Conservation (phyloP, 2,888 invertebrate species). For the Hydriomena furcata region DNA sequence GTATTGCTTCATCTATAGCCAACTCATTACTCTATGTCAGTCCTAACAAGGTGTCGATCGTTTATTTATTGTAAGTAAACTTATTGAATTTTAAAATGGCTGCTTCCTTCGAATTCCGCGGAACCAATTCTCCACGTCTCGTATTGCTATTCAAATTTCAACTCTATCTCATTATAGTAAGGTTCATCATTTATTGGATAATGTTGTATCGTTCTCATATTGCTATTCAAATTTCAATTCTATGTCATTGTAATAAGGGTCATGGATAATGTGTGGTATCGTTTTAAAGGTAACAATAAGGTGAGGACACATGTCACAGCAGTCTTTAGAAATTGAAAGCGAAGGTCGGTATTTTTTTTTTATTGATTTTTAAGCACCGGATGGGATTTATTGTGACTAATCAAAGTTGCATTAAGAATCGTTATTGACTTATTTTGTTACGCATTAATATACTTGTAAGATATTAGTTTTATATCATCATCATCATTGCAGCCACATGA, state of each 20-base stretch:
- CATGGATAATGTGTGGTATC: not conserved
- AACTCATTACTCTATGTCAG: conserved; percentile 50
- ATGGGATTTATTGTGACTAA: conserved; percentile 18
- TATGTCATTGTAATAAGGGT: conserved; percentile 23
- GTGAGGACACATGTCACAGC: conserved; percentile 47
- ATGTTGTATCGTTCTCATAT: not conserved
- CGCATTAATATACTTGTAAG: too few species aligned
- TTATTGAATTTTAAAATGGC: conserved; percentile 69
- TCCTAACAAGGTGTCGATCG: conserved; percentile 66
- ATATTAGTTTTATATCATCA: too few species aligned
- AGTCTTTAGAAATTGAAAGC: conserved; percentile 44
- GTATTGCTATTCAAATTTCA: conserved; percentile 25
- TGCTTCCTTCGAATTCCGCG: conserved; percentile 47
- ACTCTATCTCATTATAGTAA: conserved; percentile 32
- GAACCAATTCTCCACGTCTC: conserved; percentile 10
- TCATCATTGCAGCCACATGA: too few species aligned
- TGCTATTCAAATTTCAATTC: conserved; percentile 35
- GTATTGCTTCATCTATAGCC: conserved; percentile 19
- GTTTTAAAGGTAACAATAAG: conserved; percentile 27
- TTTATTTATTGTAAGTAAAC: conserved; percentile 62
- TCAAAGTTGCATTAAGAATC: conserved; percentile 10
- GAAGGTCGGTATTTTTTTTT: conserved; percentile 30
- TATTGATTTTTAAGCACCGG: conserved; percentile 28
- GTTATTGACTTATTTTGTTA: not conserved
- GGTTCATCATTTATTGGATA: not conserved